phyloP scores from a whole-genome alignment of 2,797 vertebrate species.

The Notolabrus celidotus region DNA sequence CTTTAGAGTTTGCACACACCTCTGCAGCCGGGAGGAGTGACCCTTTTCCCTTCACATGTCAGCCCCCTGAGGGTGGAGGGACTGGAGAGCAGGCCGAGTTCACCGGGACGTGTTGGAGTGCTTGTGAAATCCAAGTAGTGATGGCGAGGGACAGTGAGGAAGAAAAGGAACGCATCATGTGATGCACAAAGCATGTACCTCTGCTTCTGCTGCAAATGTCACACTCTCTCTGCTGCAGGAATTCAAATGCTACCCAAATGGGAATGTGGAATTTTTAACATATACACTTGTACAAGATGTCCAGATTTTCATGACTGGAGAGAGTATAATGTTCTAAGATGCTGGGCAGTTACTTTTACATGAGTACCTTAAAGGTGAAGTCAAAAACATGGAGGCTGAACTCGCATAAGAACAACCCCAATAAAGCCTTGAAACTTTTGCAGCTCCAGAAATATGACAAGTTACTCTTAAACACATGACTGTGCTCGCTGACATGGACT shows the following conservation, averaged over 20 bases:
- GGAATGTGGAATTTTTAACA: neutral
- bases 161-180: conserved; percentile 22
- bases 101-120: conserved; percentile 62
- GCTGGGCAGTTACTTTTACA: neutral
- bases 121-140: conserved; percentile 59
- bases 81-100: conserved; percentile 53
- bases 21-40: conserved; percentile 47
- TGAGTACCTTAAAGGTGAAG: neutral
- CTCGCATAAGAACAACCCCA: conserved; percentile 1
- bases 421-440: conserved; percentile 12
- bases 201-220: conserved; percentile 21
- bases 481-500: neutral
- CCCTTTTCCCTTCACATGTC: conserved; percentile 59
- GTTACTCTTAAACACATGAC: conserved; percentile 10
- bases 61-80: conserved; percentile 51
- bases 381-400: conserved; percentile 1
- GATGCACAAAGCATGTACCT: conserved; percentile 37
- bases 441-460: neutral
- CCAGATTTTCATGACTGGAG: neutral
- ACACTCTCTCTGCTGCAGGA: neutral
- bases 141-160: conserved; percentile 33
- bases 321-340: neutral
- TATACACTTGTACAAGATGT: neutral
- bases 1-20: conserved; percentile 33
- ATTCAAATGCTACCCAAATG: conserved; percentile 11